Conservation (phyloP, 2,888 invertebrate genomes). For the Boloria selene region DNA sequence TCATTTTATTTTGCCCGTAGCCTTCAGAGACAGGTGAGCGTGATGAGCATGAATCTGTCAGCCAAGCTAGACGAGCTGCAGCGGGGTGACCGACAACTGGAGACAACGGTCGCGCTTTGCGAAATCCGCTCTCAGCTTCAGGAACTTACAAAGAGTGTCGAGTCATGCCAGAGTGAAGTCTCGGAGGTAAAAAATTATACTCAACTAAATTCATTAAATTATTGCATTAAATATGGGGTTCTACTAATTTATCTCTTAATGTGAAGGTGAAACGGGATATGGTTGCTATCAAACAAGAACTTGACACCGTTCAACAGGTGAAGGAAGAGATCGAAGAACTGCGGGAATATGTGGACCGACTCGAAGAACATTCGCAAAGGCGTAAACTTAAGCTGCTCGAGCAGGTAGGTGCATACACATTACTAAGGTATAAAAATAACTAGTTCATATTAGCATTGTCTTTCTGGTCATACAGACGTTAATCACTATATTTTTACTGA, state of each 20-base stretch:
- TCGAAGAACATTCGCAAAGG: conserved; percentile 95
- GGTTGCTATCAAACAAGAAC: conserved; percentile 96
- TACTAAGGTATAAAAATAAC: not conserved
- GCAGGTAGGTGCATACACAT: conserved; percentile 84
- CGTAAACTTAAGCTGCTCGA: conserved; percentile 94
- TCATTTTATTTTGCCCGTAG: conserved; percentile 67
- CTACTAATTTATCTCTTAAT: not conserved
- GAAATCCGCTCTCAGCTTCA: conserved; percentile 96
- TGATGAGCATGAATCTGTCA: conserved; percentile 98
- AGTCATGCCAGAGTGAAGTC: conserved; percentile 97
- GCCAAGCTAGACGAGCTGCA: conserved; percentile 97
- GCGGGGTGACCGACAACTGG: conserved; percentile 93
- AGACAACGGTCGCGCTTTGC: conserved; percentile 96
- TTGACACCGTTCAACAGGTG: conserved; percentile 96
- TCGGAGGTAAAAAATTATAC: conserved; percentile 84
- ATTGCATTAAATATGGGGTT: too few species aligned
- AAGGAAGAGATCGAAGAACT: conserved; percentile 97
- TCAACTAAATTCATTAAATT: too few species aligned
- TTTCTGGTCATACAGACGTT: too few species aligned
- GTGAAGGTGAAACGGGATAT: conserved; percentile 93
- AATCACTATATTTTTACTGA: too few species aligned
- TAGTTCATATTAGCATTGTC: too few species aligned
- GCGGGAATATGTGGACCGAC: conserved; percentile 94
- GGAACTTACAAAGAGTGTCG: conserved; percentile 96
- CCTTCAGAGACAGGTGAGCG: conserved; percentile 98